These are phyloP conservation scores for Syrrhaptes paradoxus DNA, from an alignment of 2,113 vertebrate genomes.

Conservation along the genomic window DNA sequence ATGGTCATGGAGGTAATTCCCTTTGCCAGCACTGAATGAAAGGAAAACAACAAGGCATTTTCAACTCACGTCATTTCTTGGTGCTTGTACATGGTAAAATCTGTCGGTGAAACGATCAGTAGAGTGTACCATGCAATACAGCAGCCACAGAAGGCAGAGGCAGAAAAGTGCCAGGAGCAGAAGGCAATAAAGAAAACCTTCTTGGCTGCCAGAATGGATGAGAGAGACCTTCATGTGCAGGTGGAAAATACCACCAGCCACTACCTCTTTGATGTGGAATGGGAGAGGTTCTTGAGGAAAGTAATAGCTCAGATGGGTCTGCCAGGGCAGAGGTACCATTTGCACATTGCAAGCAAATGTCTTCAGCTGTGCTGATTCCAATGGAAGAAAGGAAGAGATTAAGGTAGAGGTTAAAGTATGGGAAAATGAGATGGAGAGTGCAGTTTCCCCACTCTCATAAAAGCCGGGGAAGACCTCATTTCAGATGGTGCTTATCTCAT, in stretches of 20 bases:
- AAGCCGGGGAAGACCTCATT: background rate
- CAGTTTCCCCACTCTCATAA: background rate
- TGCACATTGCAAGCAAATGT: background rate
- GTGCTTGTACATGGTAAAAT: background rate
- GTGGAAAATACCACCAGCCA: background rate
- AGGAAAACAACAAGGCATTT: background rate
- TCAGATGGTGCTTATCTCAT: background rate
- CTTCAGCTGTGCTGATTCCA: background rate
- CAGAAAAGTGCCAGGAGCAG: background rate
- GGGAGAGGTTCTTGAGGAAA: conserved; percentile 20
- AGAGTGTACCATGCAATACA: background rate
- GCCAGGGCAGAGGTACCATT: background rate
- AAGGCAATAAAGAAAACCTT: conserved; percentile 2
- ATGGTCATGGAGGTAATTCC: background rate
- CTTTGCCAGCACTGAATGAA: background rate
- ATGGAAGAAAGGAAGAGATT: background rate
- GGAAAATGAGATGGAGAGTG: background rate
- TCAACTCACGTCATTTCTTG: background rate
- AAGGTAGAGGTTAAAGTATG: background rate
- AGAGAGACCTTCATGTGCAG: conserved; percentile 5
- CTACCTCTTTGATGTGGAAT: conserved; percentile 15
- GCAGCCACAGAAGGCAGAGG: background rate
- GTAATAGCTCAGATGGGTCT: background rate
- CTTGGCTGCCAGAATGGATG: background rate
- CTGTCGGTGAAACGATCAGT: background rate